Evolutionary conservation across 37 sponge, comb jelly and placozoan species (phyloP), one percentile per base, ranked within the genome.

Genomic region (Theonella swinhoei): DNA sequence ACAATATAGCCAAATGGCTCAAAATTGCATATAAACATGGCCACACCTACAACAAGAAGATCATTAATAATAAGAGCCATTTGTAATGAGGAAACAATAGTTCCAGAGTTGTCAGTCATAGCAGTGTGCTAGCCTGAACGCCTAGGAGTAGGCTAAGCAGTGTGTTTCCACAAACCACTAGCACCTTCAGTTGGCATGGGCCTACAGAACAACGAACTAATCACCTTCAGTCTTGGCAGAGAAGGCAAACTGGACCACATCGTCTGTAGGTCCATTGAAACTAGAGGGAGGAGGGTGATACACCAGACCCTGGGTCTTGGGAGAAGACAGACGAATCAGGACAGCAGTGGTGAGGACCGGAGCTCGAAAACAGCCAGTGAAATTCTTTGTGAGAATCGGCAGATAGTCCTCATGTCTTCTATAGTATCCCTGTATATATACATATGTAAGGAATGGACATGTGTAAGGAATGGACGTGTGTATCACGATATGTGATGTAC

Each of bases 331-430:
- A 80, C 95, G 90, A 26, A 98, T 83, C 9, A 98, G 91, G 28
- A 88, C 20, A 7, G 89, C 68, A 19, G 94, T 89, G 71, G 91
- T 92, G 36, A 98, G 83, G 74, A 98, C 89, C 17, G 94, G 89
- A 19, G 91, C 98, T 34, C 41, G 32, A 43, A 93, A 94, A 65
- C 86, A 86, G 65, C 96, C 96, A 1, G 68, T 70, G 0, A 70
- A 58, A 64, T 85, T 29, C 47, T 92, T 38, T 19, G 36, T n/a
- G 31, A 80, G 34, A 23, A 71, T 96, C 0, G 94, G 92, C 1
- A 96, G 39, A 59, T 96, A 96, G 47, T 91, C 89, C 29, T 65
- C 74, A 7, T 89, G 88, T 24, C 97, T 62, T 42, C 70, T 75
- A 70, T 96, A 96, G 75, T 96, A 96, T 1, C 97, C 97, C 92